phyloP scores from a whole-genome alignment of 2,888 invertebrate genomes.

The Cremastinae sp. region DNA sequence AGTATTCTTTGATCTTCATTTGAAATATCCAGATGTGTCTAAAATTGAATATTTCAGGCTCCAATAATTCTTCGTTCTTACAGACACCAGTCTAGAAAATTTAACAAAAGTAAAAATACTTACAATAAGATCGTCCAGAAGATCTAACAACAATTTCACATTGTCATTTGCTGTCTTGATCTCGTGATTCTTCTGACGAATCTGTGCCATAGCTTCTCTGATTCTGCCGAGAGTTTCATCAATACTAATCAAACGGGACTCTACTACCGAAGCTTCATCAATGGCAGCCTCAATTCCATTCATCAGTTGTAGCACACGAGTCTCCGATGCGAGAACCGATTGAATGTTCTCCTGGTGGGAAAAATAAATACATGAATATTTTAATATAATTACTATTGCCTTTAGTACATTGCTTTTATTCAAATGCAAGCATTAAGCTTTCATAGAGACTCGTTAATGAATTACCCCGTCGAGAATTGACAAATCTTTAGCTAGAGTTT shows the following conservation, averaged over 20 bases:
- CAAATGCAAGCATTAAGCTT: background rate
- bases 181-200: constrained; percentile 93
- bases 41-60: constrained; percentile 58
- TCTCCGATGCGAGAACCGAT: constrained; percentile 94
- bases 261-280: constrained; percentile 87
- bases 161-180: constrained; percentile 93
- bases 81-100: background rate
- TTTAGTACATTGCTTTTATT: background rate
- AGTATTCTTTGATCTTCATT: constrained; percentile 85
- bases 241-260: constrained; percentile 88
- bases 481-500: constrained; percentile 90
- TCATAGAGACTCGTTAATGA: too few species aligned
- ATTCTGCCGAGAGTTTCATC: constrained; percentile 92
- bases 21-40: constrained; percentile 87
- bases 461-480: constrained; percentile 90
- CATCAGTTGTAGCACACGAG: constrained; percentile 88
- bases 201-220: constrained; percentile 93
- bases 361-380: constrained; percentile 23
- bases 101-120: constrained; percentile 69
- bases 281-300: constrained; percentile 90
- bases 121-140: constrained; percentile 90
- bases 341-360: constrained; percentile 90
- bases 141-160: constrained; percentile 89
- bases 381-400: background rate
- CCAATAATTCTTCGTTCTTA: background rate